Base-by-base conservation (phyloP, 2,113 vertebrate genomes). In the Neolamprologus toae region DNA sequence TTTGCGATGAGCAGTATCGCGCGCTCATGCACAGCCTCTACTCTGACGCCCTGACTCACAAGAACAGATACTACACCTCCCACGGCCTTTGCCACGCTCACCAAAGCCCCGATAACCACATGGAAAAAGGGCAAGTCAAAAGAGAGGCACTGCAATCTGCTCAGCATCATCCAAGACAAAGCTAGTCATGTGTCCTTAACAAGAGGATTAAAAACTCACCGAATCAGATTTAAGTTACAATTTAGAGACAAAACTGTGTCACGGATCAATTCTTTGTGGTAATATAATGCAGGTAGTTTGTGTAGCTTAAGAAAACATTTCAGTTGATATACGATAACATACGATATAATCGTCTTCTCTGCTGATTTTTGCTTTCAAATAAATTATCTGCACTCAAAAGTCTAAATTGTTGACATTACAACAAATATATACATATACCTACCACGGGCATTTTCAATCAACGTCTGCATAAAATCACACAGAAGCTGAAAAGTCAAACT, bases 11-110 rank as follows among this genome's bases (percentile, higher is more conserved):
- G 76, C 82, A 12, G 42, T 14, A 8, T 78, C 66, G 12, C 26
- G n/a, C 73, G 0, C 51, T 37, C 21, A 8, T 17, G 17, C 33
- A 5, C 86, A n/a, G 28, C 59, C 33, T 87, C 84, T 78, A 21
- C 71, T 84, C 35, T 16, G 10, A 80, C 21, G 4, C 42, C 45
- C 81, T 83, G 84, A 93, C 80, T 86, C 91, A 89, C 81, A 78
- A 55, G 80, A 61, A 81, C 89, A 90, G 84, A 94, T 5, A 81
- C 82, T 35, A 81, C 89, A 90, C 90, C 90, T 85, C 93, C 93
- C 81, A 88, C 91, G 4, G 89, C 37, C 82, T 42, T 21, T 51
- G 45, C 10, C 81, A 82, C 71, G 10, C 53, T 21, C 54, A 33
- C 59, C 82, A 9, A 19, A 79, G 86, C 79, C 90, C 31, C 3